Base-by-base conservation (phyloP, 2,113 vertebrate species). In the Pterocles orientalis region DNA sequence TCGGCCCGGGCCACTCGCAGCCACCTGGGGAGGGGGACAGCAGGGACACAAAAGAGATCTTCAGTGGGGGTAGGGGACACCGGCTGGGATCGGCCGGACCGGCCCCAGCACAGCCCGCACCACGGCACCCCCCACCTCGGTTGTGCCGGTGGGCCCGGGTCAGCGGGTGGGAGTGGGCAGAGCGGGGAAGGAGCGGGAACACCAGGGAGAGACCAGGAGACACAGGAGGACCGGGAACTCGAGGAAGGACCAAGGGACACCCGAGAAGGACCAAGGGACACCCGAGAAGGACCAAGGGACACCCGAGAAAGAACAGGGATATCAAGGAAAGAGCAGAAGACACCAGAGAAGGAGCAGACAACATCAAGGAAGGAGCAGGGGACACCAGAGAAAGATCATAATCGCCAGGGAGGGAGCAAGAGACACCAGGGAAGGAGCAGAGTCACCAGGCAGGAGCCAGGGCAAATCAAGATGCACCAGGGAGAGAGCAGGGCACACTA, bases 1-100 rank as follows among this genome's bases (percentile, higher is more conserved):
- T 97, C 97, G 98, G 97, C 93, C 96, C 97, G 96, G 98, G 97
- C 98, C 98, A 97, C 96, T 93, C 97, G 87, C 96, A 89, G 90
- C 96, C 91, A 97, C 97, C 98, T 98, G 96, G 25, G 79, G 85
- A 96, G 81, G 76, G 90, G 93, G 90, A 93, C 82, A 90, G 56
- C 24, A 71, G 92, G 96, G 71, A 95, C 43, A 96, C 86, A 93
- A 97, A 77, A 94, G 34, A 94, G 34, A 95, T 36, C 84, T 90
- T 97, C 64, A 95, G 83, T 60, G 51, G 36, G 36, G 29, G 62
- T 6, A 28, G 17, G 13, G 65, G 72, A 39, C 71, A 13, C n/a
- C 2, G 33, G 13, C 26, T 12, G 53, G 43, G 6, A 47, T 62
- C 11, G 51, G 78, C 57, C 54, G 60, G 33, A 50, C 11, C 13